Evolutionary conservation across 2,113 vertebrate species (phyloP).

Genomic region (Thomomys bottae): DNA sequence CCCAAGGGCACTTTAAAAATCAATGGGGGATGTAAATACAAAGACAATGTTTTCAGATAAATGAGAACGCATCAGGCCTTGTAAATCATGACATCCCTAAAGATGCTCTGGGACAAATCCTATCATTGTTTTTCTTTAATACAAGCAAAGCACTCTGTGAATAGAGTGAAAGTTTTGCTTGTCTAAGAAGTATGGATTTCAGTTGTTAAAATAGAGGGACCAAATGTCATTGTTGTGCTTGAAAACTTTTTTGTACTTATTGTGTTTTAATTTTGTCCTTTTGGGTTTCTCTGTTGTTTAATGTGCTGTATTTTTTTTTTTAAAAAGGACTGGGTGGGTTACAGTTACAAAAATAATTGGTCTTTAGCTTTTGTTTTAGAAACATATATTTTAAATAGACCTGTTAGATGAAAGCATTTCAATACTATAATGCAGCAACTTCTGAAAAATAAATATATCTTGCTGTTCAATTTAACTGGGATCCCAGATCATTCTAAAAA

Average conservation of each 20-base stretch:
- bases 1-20: constrained; percentile 74
- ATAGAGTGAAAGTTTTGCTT: constrained; percentile 75
- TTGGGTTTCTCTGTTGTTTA: constrained; percentile 45
- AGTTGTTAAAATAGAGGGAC: constrained; percentile 48
- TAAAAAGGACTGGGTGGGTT: constrained; percentile 4
- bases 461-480: constrained; percentile 34
- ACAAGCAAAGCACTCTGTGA: constrained; percentile 69
- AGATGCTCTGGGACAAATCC: constrained; percentile 55
- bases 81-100: constrained; percentile 52
- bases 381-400: constrained; percentile 48
- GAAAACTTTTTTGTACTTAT: neutral
- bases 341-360: constrained; percentile 13
- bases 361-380: constrained; percentile 56
- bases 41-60: constrained; percentile 67
- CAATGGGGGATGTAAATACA: constrained; percentile 69
- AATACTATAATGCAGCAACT: constrained; percentile 26
- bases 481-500: constrained; percentile 17
- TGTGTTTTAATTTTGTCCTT: constrained; percentile 53
- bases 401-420: constrained; percentile 48
- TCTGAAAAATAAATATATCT: constrained; percentile 51
- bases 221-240: constrained; percentile 55
- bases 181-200: constrained; percentile 50
- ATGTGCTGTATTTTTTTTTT: constrained; percentile 34
- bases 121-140: constrained; percentile 13
- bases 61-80: constrained; percentile 54